phyloP scores from a whole-genome alignment of 2,797 vertebrate species.

The Anas flavirostris region DNA sequence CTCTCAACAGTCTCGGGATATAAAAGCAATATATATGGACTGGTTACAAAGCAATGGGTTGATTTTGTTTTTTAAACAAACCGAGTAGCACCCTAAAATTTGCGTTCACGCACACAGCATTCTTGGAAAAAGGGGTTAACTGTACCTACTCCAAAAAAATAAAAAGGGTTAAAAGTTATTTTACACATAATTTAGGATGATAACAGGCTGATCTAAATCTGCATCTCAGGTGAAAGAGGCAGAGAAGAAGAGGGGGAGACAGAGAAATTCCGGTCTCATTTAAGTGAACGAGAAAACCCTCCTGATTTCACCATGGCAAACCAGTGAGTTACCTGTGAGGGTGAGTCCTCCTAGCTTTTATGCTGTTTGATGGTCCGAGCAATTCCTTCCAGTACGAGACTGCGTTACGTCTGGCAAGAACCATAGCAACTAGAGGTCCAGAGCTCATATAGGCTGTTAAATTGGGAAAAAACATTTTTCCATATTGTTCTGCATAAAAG shows the following conservation, averaged over 20 bases:
- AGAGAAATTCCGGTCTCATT: neutral
- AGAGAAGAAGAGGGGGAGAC: neutral
- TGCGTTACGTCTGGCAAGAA: conserved; percentile 85
- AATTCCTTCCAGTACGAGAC: conserved; percentile 89
- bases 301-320: neutral
- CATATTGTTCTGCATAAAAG: conserved; percentile 93
- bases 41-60: neutral
- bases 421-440: conserved; percentile 87
- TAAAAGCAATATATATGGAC: neutral
- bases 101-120: neutral
- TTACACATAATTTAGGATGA: neutral
- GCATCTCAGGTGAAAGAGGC: neutral
- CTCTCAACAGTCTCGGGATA: neutral
- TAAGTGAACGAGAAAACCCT: neutral
- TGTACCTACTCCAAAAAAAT: neutral
- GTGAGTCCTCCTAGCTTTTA: conserved; percentile 85
- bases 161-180: neutral
- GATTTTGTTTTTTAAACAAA: neutral
- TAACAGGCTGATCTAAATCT: neutral
- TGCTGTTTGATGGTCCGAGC: conserved; percentile 88
- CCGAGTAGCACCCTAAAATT: neutral
- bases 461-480: conserved; percentile 89
- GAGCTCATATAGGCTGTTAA: conserved; percentile 96
- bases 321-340: conserved; percentile 85
- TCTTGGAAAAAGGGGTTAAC: neutral